phyloP scores from a whole-genome alignment of 2,113 vertebrate genomes.

The Trogon surrucura region DNA sequence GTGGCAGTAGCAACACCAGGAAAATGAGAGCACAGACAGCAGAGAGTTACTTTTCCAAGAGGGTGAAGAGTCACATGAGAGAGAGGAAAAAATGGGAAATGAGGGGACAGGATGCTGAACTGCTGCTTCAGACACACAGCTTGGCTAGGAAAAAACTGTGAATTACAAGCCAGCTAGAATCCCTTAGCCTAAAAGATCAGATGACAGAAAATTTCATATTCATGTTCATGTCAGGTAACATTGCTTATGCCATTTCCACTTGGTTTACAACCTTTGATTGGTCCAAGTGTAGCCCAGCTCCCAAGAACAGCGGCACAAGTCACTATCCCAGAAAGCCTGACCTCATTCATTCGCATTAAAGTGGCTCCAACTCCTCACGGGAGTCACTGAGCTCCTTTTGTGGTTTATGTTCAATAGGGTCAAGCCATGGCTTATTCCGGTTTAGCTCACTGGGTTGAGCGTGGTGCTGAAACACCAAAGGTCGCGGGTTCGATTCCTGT shows the following conservation, averaged over 20 bases:
- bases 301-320: background rate
- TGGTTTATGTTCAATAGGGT: background rate
- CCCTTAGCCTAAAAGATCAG: background rate
- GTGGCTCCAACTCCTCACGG: background rate
- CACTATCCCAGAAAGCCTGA: background rate
- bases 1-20: background rate
- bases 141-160: background rate
- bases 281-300: background rate
- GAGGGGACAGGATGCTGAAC: background rate
- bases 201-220: background rate
- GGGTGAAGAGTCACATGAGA: accelerated
- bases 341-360: background rate
- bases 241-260: background rate
- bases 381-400: background rate
- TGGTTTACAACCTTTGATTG: background rate
- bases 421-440: background rate
- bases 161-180: background rate
- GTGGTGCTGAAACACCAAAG: no score
- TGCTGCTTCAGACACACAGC: background rate
- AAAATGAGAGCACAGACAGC: background rate
- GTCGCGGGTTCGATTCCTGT: no score
- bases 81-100: background rate
- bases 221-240: background rate
- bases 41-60: background rate
- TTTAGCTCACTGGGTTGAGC: no score